Evolutionary conservation across 2,888 invertebrate genomes (phyloP), one percentile per base, ranked within the genome.

Genomic region (Apamea epomidion): DNA sequence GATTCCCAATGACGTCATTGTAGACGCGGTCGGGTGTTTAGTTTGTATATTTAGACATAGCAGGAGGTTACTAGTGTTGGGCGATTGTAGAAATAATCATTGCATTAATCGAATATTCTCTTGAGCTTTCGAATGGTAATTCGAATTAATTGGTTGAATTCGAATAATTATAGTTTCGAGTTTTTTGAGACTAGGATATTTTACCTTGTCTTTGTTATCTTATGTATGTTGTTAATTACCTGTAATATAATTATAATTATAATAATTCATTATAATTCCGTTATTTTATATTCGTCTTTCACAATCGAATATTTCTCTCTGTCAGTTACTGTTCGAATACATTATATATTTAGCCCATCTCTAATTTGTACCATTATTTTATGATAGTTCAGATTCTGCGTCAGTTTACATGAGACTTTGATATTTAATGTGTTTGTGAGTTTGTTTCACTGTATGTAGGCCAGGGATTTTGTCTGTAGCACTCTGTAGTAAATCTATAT

Each of bases 1-100:
- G 83, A 74, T 64, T 67, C 25, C 60, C 42, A 58, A 62, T 89
- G 90, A 89, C 89, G 89, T 90, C 87, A 81, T 69, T 58, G 32
- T 32, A 70, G 81, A 83, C 80, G 84, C 73, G 60, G 79, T 79
- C 69, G 80, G 82, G 83, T 78, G 79, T 77, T 75, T 76, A 62
- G 81, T 77, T 80, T 64, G 82, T 89, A 89, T 88, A 89, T 89
- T 90, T 89, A 89, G 84, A 88, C 82, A 74, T 54, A 29, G 71
- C 82, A 60, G 81, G 79, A 85, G 80, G 78, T 73, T 58, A 70
- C 48, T 54, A 42, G 72, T 80, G 73, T 37, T 60, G 64, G 42
- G 14, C 42, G 25, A 12, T 60, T 82, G 12, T 32, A 21, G 16
- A 37, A 58, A 73, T 67, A 42, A 65, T 65, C 6, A 65, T 42